Evolutionary conservation across 1,140 invertebrate species (phyloP).

Genomic region (Eumaeus atala): DNA sequence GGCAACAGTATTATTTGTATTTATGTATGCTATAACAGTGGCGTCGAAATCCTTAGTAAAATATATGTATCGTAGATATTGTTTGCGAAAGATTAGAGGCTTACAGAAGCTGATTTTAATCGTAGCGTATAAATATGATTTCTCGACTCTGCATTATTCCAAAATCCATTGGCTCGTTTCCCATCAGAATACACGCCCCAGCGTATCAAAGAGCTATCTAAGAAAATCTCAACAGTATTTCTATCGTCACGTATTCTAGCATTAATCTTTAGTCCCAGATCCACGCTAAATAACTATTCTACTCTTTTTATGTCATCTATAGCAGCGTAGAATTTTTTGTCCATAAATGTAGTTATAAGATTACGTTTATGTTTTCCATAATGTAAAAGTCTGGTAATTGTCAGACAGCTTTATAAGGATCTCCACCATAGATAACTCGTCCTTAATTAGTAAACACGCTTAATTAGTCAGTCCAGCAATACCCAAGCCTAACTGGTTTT

Average conservation of each 20-base stretch:
- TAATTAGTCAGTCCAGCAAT: slow-evolving; percentile 1
- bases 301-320: too few relatives aligned
- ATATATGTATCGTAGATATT: not conserved
- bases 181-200: not conserved
- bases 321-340: too few relatives aligned
- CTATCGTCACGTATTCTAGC: not conserved
- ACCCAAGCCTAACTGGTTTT: slow-evolving; percentile 2
- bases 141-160: not conserved
- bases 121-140: slow-evolving; percentile 1
- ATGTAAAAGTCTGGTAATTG: slow-evolving; percentile 21
- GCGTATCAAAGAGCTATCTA: not conserved
- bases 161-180: not conserved
- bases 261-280: too few relatives aligned
- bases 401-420: slow-evolving; percentile 12
- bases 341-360: too few relatives aligned
- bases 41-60: slow-evolving; percentile 1
- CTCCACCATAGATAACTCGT: not conserved
- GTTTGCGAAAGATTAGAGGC: not conserved
- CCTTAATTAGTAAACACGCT: not conserved
- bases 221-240: not conserved
- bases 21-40: slow-evolving; percentile 1
- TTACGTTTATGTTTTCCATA: not conserved
- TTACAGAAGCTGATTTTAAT: not conserved
- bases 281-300: too few relatives aligned
- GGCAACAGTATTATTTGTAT: too few relatives aligned